Evolutionary conservation across 2,888 invertebrate species (phyloP).

Genomic region (Punctoribates punctum): DNA sequence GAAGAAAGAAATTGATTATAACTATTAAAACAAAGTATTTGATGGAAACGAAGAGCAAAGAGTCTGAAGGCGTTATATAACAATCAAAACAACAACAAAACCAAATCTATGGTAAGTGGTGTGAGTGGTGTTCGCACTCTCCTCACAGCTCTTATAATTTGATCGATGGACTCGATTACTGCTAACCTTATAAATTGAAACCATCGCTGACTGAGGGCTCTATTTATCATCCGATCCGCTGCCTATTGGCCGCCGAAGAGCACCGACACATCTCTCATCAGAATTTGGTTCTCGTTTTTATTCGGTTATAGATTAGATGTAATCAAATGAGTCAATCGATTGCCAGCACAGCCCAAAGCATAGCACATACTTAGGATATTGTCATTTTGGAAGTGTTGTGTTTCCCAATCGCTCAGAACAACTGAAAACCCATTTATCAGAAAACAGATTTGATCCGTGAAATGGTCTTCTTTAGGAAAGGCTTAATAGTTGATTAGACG

Average conservation of each 20-base stretch:
- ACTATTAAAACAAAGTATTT: constrained; percentile 6
- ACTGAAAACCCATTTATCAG: too few relatives aligned
- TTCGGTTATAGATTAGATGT: neutral
- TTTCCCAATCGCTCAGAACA: too few relatives aligned
- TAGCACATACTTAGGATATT: too few relatives aligned
- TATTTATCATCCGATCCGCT: constrained; percentile 23
- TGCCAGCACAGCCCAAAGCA: neutral
- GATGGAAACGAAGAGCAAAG: neutral
- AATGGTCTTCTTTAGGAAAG: too few relatives aligned
- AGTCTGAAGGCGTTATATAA: neutral
- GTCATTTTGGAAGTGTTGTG: too few relatives aligned
- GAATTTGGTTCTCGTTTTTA: neutral
- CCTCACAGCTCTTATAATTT: neutral
- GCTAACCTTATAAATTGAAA: constrained; percentile 26
- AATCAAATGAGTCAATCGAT: neutral
- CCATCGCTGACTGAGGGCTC: neutral
- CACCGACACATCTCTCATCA: constrained; percentile 5
- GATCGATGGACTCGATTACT: constrained; percentile 29
- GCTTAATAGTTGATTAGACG: too few relatives aligned
- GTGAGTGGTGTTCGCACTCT: neutral
- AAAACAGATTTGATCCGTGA: too few relatives aligned
- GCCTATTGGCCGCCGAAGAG: neutral
- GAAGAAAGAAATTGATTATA: constrained; percentile 20
- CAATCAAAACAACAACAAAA: constrained; percentile 1
- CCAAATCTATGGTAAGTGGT: too few relatives aligned